Base-by-base conservation (phyloP, 2,888 invertebrate genomes). In the Pristionchus entomophagus region DNA sequence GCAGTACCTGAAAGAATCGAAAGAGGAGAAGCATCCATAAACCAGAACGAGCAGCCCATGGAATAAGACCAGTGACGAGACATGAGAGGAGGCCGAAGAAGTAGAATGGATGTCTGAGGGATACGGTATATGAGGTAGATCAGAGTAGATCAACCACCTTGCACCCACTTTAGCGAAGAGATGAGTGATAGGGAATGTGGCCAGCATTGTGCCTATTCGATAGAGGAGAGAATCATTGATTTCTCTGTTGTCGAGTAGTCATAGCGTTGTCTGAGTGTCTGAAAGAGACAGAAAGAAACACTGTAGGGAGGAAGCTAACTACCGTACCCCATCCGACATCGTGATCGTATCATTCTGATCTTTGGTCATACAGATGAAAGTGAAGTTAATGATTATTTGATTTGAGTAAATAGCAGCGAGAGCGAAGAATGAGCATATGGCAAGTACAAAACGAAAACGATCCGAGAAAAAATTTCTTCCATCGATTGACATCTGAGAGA, bases 301-400 rank as follows among this genome's bases (percentile, higher is more conserved):
- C n/a, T n/a, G n/a, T 41, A 0, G 10, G 2, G 29, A 41, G n/a
- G n/a, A 22, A 41, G 0, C 12, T 8, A n/a, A 12, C 5, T 6
- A 35, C 0, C 41, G 0, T 73, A 73, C 73, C 73, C 73, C 73
- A 73, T 73, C 41, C 10, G 41, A 3, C n/a, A 26, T 73, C 10
- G 41, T 19, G 0, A 82, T 82, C 14, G 82, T 82, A 41, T 82
- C 82, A 45, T 86, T 87, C 32, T 51, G 65, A 41, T 80, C 77
- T 17, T 86, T 80, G 29, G 86, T 65, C 90, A 90, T 90, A 81
- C 91, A 91, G 86, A 91, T 91, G 51, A 91, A 90, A 19, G 91
- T 90, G 84, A 91, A 89, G 69, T 91, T 91, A 78, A 91, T 90
- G 65, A 89, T 90, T 38, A 90, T 89, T 83, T 90, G 89, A 82